Conservation (phyloP, 2,797 vertebrate genomes). For the Melanotaenia nigrans region DNA sequence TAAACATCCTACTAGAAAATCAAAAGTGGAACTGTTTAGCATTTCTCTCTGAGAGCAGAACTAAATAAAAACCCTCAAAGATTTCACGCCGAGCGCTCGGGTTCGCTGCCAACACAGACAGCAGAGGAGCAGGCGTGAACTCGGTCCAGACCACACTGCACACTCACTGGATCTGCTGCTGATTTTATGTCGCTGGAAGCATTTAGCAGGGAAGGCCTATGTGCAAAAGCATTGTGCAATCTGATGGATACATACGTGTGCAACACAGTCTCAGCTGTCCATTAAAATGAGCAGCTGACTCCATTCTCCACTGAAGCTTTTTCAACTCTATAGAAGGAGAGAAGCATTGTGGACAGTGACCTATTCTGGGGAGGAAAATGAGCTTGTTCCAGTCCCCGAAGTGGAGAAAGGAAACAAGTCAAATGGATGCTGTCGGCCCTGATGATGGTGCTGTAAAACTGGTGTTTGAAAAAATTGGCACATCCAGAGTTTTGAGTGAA, state of each 20-base stretch:
- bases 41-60: constrained; percentile 49
- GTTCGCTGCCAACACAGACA: constrained; percentile 55
- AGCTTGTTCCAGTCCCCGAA: constrained; percentile 52
- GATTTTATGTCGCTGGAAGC: constrained; percentile 38
- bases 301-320: constrained; percentile 30
- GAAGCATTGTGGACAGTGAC: constrained; percentile 47
- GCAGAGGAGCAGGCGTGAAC: constrained; percentile 45
- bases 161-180: constrained; percentile 37
- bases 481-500: constrained; percentile 38
- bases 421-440: constrained; percentile 54
- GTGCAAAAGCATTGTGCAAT: constrained; percentile 29
- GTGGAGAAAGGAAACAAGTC: constrained; percentile 36
- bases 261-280: constrained; percentile 22
- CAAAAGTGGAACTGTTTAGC: constrained; percentile 49
- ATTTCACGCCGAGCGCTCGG: constrained; percentile 53
- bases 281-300: constrained; percentile 35
- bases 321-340: constrained; percentile 24
- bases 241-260: constrained; percentile 21
- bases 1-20: constrained; percentile 65
- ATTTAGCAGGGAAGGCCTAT: constrained; percentile 10
- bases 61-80: constrained; percentile 61
- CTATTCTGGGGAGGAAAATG: constrained; percentile 59
- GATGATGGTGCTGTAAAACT: constrained; percentile 43
- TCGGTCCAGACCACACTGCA: constrained; percentile 35
- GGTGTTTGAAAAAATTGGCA: constrained; percentile 58